Evolutionary conservation across 1,140 invertebrate species (phyloP).

Genomic region (Megalopta genalis): DNA sequence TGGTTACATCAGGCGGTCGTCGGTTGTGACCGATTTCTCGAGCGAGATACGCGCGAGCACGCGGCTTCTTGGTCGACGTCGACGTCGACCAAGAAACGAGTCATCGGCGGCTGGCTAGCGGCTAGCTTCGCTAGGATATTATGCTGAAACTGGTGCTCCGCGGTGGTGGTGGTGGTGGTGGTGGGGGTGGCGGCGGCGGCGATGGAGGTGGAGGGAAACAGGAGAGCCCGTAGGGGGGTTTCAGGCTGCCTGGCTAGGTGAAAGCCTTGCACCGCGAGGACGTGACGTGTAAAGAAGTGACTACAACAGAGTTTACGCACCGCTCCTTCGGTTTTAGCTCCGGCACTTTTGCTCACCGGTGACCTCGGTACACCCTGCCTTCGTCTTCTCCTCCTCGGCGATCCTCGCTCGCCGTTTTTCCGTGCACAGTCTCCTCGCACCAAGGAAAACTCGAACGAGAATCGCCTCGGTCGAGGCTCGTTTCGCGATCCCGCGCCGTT

Average conservation of each 20-base stretch:
- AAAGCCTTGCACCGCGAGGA: constrained; percentile 67
- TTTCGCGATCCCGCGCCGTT: too few relatives aligned
- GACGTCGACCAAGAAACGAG: constrained; percentile 23
- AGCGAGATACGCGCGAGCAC: constrained; percentile 46
- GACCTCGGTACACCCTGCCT: constrained; percentile 16
- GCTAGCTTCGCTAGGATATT: constrained; percentile 59
- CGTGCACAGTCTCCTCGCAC: background rate
- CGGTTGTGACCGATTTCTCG: constrained; percentile 24
- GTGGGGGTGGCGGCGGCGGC: too few relatives aligned
- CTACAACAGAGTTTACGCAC: constrained; percentile 50
- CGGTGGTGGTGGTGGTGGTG: background rate
- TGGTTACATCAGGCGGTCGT: constrained; percentile 11
- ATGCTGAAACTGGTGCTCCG: constrained; percentile 74
- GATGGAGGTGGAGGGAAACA: constrained; percentile 25
- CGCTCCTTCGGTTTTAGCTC: constrained; percentile 30
- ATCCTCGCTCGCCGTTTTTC: too few relatives aligned
- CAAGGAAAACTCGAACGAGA: background rate
- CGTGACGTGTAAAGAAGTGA: constrained; percentile 43
- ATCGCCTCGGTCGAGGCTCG: background rate
- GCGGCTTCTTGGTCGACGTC: constrained; percentile 38
- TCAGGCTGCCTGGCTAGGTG: constrained; percentile 64
- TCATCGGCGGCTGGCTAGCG: constrained; percentile 59
- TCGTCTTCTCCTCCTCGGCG: too few relatives aligned
- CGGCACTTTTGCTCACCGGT: constrained; percentile 17
- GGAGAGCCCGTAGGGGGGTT: constrained; percentile 40